Evolutionary conservation across 2,113 vertebrate genomes (phyloP), one percentile per base, ranked within the genome.

Genomic region (Vimba vimba): DNA sequence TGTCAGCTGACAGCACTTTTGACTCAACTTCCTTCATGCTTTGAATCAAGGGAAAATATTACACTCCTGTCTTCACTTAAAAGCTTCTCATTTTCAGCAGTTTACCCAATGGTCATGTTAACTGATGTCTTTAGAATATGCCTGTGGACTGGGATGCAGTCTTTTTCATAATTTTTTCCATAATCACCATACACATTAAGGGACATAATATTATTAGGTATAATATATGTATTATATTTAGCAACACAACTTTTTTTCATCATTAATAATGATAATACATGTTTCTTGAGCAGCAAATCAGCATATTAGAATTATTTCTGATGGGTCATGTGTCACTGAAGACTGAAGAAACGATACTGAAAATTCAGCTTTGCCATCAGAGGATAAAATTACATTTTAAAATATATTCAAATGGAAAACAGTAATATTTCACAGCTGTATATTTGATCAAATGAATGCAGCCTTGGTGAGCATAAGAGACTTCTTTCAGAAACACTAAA

Each of bases 11-110:
- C 84, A 79, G 88, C 75, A 85, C 82, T 88, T 84, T 83, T 23
- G 86, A 80, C 85, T 77, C 39, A 80, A 27, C 47, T 62, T 19
- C 27, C 19, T 59, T 59, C 45, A 52, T n/a, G 43, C 36, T 66
- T 11, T 69, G 33, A 88, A 50, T 83, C 87, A 84, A 71, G 80
- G 90, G 91, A 91, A 91, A 93, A 91, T 90, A 66, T 91, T 86
- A 91, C 88, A 88, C 86, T 85, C 84, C 15, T 80, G 69, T 64
- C 75, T 82, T 79, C 82, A 82, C 78, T 88, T 82, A 52, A 88
- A 79, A 79, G 45, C 50, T 84, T 62, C 25, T 86, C 74, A 36
- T 69, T 64, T 80, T 36, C 69, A 71, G 50, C 21, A 36, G 64
- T 84, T 87, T 86, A 73, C 45, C 12, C 39, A 33, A 39, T 74